Conservation (phyloP, 2,113 vertebrate genomes). For the Epinephelus moara region DNA sequence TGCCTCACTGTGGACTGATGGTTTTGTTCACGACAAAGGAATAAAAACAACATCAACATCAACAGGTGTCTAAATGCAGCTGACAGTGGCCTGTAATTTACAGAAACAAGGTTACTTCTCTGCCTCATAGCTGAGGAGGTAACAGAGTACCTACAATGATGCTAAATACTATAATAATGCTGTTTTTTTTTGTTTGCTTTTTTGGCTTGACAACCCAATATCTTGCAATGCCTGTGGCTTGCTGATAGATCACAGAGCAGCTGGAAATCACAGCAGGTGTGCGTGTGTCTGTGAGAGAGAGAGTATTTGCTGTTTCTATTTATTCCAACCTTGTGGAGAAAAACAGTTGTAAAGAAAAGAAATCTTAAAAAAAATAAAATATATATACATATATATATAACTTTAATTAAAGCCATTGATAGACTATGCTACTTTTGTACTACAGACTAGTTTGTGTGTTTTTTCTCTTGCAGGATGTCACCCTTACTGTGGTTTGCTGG, state of each 20-base stretch:
- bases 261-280: slow-evolving; percentile 7
- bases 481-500: not conserved
- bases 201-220: slow-evolving; percentile 9
- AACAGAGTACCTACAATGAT: slow-evolving; percentile 9
- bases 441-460: not conserved
- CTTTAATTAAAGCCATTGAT: not conserved
- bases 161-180: slow-evolving; percentile 37
- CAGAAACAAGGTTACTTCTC: slow-evolving; percentile 34
- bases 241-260: slow-evolving; percentile 21
- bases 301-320: not conserved
- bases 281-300: slow-evolving; percentile 2
- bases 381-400: too few relatives aligned
- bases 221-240: slow-evolving; percentile 16
- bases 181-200: slow-evolving; percentile 14
- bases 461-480: not conserved
- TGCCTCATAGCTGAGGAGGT: slow-evolving; percentile 7
- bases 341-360: not conserved
- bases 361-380: not conserved
- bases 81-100: slow-evolving; percentile 30
- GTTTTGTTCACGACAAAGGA: slow-evolving; percentile 10
- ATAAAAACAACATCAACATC: slow-evolving; percentile 23
- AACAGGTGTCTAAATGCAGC: slow-evolving; percentile 17
- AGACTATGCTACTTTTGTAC: not conserved
- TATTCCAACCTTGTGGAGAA: not conserved
- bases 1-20: not conserved